Evolutionary conservation across 2,113 vertebrate genomes (phyloP), one percentile per base, ranked within the genome.

Genomic region (Mungos mungo): DNA sequence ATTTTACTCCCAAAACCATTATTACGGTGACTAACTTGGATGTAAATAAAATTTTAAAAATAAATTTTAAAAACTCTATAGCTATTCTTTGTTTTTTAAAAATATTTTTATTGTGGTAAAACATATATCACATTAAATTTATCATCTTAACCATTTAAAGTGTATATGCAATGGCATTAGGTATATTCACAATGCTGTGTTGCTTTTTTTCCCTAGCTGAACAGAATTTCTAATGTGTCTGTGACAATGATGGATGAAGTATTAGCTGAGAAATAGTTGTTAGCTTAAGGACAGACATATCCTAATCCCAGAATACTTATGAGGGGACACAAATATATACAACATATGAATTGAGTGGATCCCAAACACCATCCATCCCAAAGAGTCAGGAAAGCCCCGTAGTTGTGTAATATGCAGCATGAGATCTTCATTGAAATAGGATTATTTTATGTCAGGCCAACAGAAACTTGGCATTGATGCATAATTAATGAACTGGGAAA

Each of bases 401-500:
- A 79, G 63, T n/a, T 63, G 45, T 38, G 47, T 68, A 63, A 76
- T 35, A 31, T 35, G 12, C 57, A 50, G 35, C 41, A 11, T 63
- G 33, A 27, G 19, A 80, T 89, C 82, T 80, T 91, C 27, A 10
- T 47, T 88, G n/a, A 76, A 90, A 82, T 60, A 81, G 52, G 38
- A 45, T 60, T 83, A 79, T 93, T 80, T 88, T 71, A 89, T n/a
- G 60, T 65, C 54, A 63, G 81, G 95, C 88, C 85, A 95, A 95
- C 82, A 94, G 45, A 96, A 97, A 95, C 93, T 97, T 97, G 96
- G 94, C 97, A 79, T 63, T 93, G 94, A 88, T 98, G 63, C 93
- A 97, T 97, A 98, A 96, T 96, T 97, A 98, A 97, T 97, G 95
- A 96, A 87, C 82, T 95, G 88, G 91, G 93, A 98, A 98, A 95